Evolutionary conservation across 2,888 invertebrate genomes (phyloP).

Genomic region (Harpalus rufipes): DNA sequence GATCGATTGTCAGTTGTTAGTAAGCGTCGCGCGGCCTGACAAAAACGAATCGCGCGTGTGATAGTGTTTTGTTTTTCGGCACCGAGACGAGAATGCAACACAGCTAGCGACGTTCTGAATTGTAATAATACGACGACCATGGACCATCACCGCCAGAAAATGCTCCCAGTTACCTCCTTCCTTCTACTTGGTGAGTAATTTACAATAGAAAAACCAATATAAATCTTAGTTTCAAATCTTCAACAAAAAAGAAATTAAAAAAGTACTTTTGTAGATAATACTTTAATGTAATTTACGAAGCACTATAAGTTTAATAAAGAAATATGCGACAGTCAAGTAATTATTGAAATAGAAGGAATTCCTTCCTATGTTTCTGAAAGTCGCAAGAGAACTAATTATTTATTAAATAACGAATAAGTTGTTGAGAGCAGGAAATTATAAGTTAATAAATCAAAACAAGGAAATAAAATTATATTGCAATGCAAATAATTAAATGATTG

Average conservation of each 20-base stretch:
- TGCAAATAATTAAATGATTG: neutral
- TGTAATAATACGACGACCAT: conserved; percentile 35
- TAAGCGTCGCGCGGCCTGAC: conserved; percentile 21
- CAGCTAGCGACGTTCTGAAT: conserved; percentile 46
- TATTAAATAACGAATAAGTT: conserved; percentile 3
- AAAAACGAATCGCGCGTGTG: conserved; percentile 32
- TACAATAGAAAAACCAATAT: neutral
- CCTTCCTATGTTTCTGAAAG: neutral
- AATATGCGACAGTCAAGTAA: neutral
- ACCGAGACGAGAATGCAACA: conserved; percentile 32
- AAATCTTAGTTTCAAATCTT: too few species aligned
- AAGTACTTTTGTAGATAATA: too few species aligned
- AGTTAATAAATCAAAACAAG: neutral
- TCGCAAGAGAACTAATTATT: neutral
- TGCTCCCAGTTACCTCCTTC: neutral
- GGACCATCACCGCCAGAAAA: neutral
- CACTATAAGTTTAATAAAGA: too few species aligned
- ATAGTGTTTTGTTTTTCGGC: conserved; percentile 33
- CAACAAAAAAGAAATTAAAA: too few species aligned
- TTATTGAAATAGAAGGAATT: neutral
- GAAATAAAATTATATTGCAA: neutral
- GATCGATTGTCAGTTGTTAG: conserved; percentile 27
- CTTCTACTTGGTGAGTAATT: conserved; percentile 38
- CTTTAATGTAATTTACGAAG: too few species aligned
- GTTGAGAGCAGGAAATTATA: neutral